These are phyloP conservation scores for Cyclina sinensis DNA, from an alignment of 1,140 invertebrate genomes.

Conservation along the genomic window DNA sequence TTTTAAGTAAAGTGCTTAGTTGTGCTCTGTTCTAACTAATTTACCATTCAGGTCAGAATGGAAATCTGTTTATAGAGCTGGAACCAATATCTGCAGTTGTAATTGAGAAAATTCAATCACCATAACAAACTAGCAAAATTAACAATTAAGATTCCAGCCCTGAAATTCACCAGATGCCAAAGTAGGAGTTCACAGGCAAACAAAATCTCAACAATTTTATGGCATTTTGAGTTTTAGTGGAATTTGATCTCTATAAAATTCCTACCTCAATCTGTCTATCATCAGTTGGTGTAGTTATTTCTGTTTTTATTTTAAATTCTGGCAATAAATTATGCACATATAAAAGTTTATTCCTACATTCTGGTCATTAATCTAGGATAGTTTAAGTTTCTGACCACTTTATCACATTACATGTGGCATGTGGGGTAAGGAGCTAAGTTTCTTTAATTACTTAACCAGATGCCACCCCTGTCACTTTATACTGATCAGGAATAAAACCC, in stretches of 20 bases:
- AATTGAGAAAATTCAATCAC: constrained; percentile 5
- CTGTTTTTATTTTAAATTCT: neutral
- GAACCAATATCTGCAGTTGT: neutral
- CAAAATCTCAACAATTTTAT: constrained; percentile 25
- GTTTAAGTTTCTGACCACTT: neutral
- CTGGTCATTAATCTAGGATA: neutral
- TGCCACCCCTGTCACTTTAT: neutral
- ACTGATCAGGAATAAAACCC: neutral
- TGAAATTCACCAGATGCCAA: constrained; percentile 9
- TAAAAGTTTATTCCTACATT: neutral
- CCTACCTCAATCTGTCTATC: constrained; percentile 1
- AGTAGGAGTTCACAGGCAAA: constrained; percentile 4
- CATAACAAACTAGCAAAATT: neutral
- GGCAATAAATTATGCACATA: neutral
- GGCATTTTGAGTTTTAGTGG: constrained; percentile 33
- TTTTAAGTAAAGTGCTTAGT: too few relatives aligned
- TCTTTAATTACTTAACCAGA: constrained; percentile 16
- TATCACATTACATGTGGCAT: neutral
- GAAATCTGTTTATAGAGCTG: too few relatives aligned
- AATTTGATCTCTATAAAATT: constrained; percentile 31
- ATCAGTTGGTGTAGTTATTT: neutral
- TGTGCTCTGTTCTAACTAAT: too few relatives aligned
- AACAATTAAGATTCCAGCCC: constrained; percentile 27
- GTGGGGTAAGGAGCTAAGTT: neutral
- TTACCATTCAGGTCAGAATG: too few relatives aligned